Evolutionary conservation across 1,140 invertebrate species (phyloP).

Genomic region (Leptopilina clavipes): DNA sequence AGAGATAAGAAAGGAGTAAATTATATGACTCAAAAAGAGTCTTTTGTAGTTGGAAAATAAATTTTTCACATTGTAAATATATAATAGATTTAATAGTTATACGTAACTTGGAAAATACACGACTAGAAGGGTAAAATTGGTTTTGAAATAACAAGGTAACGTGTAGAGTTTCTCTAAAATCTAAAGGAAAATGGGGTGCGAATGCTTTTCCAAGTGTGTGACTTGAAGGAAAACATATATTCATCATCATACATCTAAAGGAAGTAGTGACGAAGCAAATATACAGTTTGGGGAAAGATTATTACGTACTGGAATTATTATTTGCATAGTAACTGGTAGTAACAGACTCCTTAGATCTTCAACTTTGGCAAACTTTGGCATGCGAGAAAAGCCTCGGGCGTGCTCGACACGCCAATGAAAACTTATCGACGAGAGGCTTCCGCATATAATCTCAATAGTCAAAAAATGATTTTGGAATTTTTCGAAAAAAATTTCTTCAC

Average conservation of each 20-base stretch:
- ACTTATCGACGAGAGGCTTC: slow-evolving; percentile 14
- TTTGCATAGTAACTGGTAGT: background rate
- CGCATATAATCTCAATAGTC: background rate
- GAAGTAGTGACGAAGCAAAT: slow-evolving; percentile 22
- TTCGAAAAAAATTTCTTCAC: too few species aligned
- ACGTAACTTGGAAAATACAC: too few species aligned
- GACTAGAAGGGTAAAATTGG: slow-evolving; percentile 20
- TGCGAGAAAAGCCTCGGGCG: background rate
- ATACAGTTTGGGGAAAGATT: background rate
- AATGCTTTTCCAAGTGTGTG: background rate
- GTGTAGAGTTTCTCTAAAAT: background rate
- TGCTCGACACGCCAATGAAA: slow-evolving; percentile 1
- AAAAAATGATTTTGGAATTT: background rate
- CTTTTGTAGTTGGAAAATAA: too few species aligned
- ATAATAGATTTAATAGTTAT: too few species aligned
- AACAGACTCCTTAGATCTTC: background rate
- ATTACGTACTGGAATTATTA: slow-evolving; percentile 14
- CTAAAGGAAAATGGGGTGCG: background rate
- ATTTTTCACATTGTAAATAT: too few species aligned
- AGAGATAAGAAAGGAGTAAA: too few species aligned
- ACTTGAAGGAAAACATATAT: background rate
- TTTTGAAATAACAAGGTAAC: background rate
- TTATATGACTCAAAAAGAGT: too few species aligned
- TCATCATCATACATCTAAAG: background rate
- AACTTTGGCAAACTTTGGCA: slow-evolving; percentile 7